Base-by-base conservation (phyloP, 1,140 invertebrate species). In the Drosophila sturtevanti region DNA sequence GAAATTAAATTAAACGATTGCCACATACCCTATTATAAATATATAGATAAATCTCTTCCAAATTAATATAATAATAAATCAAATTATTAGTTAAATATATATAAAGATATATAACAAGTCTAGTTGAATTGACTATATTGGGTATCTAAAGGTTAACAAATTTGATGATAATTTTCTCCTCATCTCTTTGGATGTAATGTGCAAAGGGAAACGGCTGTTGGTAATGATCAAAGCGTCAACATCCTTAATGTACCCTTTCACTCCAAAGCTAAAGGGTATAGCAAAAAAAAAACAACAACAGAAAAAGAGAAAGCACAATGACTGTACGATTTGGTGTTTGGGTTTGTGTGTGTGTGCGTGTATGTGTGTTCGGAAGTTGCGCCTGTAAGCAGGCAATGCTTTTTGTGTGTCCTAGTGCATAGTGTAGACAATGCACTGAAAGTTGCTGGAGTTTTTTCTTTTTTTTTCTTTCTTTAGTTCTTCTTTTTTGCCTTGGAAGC, bases 361-460 rank as follows among this genome's bases (percentile, higher is more conserved):
- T 24, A 18, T 51, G 38, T 59, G 38, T 34, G 18, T 35, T 38
- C 51, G 55, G 1, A 48, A 48, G 16, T 21, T 44, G 41, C 41
- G 41, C 41, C 16, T 48, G 16, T 16, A 21, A 48, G 41, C 41
- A 48, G 54, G 52, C 52, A 27, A 27, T 55, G 52, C 27, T 55
- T 55, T 55, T 24, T 55, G 27, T 55, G 52, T 55, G 52, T 55
- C 21, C 52, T 27, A 27, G 22, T 24, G 27, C 52, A 48, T 48
- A 11, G 41, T 21, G 16, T 16, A 48, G 41, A 48, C 41, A 48
- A 48, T 48, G 41, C 41, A 48, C 41, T 48, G 41, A 21, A 48
- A 48, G 18, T 48, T 48, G 41, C 11, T 48, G 37, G n/a, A n/a
- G 37, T n/a, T n/a, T 12, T n/a, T 48, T 44, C 14, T 9, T 48